Percentiles rank a stretch among this genome's conserved stretches.
phyloP scores from a whole-genome alignment of 2,888 invertebrate genomes.

The Harpalus rufipes region DNA sequence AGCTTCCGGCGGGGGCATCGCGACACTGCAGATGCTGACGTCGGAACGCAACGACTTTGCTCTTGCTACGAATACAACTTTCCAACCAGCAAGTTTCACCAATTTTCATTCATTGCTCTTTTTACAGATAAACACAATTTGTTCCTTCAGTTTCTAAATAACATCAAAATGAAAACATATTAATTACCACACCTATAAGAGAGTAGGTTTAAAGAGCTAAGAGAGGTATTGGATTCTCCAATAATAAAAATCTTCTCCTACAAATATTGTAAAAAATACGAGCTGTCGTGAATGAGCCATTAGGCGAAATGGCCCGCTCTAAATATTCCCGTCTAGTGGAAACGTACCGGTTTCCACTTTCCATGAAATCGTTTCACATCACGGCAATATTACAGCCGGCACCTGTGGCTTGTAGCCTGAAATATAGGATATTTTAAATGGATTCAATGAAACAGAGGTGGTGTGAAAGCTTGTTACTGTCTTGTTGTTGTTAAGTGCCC shows the following conservation, averaged over 20 bases:
- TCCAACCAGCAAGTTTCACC: background rate
- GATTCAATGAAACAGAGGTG: slow-evolving; percentile 21
- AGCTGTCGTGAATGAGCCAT: background rate
- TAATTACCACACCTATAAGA: too few species aligned
- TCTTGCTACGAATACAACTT: slow-evolving; percentile 20
- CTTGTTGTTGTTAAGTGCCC: slow-evolving; percentile 29
- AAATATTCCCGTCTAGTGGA: slow-evolving; percentile 20
- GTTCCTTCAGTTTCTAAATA: background rate
- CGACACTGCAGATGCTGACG: background rate
- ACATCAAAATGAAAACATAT: background rate
- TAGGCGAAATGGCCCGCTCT: background rate
- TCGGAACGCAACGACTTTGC: background rate
- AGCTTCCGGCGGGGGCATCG: slow-evolving; percentile 38
- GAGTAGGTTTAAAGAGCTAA: too few species aligned
- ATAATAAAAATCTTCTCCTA: background rate
- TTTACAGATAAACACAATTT: background rate
- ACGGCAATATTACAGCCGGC: slow-evolving; percentile 17
- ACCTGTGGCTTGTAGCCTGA: slow-evolving; percentile 25
- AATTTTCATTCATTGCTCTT: slow-evolving; percentile 2
- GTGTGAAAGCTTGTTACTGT: slow-evolving; percentile 32
- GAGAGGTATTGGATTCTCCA: too few species aligned
- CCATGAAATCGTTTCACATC: slow-evolving; percentile 31
- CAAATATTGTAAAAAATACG: slow-evolving; percentile 1
- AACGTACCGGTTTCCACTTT: slow-evolving; percentile 20
- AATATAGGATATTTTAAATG: slow-evolving; percentile 44